Evolutionary conservation across 2,113 vertebrate species (phyloP), one percentile per base, ranked within the genome.

Genomic region (Entelurus aequoreus): DNA sequence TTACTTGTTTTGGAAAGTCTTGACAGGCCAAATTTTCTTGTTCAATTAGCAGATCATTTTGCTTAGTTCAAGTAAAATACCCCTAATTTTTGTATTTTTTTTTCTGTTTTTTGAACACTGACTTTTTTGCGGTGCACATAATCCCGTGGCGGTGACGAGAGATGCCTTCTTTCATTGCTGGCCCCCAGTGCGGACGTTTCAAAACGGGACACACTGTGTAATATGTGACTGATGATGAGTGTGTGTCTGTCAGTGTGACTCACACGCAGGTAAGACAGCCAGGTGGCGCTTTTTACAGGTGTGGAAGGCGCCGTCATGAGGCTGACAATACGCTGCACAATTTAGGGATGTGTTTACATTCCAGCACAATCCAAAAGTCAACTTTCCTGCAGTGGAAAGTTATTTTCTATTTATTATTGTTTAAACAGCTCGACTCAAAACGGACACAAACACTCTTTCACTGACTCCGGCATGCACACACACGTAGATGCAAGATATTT

Each of bases 181-280:
- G n/a, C 66, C 66, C 42, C 28, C 66, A 55, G 37, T 13, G 0
- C 67, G 16, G 42, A 52, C 71, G 58, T 76, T 79, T 68, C 42
- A 16, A 28, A 28, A 19, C 44, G 55, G 16, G 4, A 38, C 54
- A 42, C 38, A 57, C 46, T 6, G 6, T 64, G 55, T 40, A 44
- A 57, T 44, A 21, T 59, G 12, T 70, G 70, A 81, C 47, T 62
- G 63, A 62, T 68, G 74, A 61, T 76, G 77, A 76, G 66, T 75
- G 69, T 4, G 62, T 47, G 66, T 75, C 72, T 62, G 70, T 49
- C 72, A 73, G 75, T 66, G 15, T 69, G 84, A 88, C 49, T 88
- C 82, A 88, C 63, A 66, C 61, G 66, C 69, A 7, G 68, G 50
- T 65, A 59, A 75, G 72, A 82, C 68, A 64, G 63, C 67, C 65